Conservation (phyloP, 2,113 vertebrate species). For the Piaya cayana region DNA sequence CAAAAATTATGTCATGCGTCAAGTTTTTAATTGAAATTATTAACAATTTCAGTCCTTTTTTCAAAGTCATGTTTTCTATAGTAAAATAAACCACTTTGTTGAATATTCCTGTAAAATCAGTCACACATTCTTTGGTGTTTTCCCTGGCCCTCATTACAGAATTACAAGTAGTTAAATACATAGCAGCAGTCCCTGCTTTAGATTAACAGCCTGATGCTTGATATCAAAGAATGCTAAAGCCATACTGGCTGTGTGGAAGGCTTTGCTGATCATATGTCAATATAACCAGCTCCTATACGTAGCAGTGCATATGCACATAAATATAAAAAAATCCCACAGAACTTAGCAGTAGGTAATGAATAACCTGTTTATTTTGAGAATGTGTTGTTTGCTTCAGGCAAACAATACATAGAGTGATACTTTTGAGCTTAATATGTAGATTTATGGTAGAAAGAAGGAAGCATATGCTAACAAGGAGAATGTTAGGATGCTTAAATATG, state of each 20-base stretch:
- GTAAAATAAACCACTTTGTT: neutral
- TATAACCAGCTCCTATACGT: neutral
- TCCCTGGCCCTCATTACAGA: constrained; percentile 12
- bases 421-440: neutral
- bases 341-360: neutral
- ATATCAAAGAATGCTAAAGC: constrained; percentile 72
- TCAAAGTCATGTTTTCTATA: neutral
- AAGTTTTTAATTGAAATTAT: neutral
- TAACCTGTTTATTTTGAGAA: neutral
- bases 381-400: neutral
- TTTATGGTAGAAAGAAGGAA: neutral
- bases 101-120: neutral
- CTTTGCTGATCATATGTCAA: neutral
- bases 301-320: neutral
- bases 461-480: neutral
- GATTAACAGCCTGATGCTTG: constrained; percentile 70
- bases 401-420: neutral
- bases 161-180: constrained; percentile 19
- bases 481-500: neutral
- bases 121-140: neutral
- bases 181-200: constrained; percentile 43
- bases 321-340: neutral
- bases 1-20: neutral
- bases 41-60: neutral
- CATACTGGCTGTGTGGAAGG: constrained; percentile 63